Percentiles rank a stretch among this genome's conserved stretches.
Conservation (phyloP, 2,113 vertebrate species). For the Muntiacus muntjak region DNA sequence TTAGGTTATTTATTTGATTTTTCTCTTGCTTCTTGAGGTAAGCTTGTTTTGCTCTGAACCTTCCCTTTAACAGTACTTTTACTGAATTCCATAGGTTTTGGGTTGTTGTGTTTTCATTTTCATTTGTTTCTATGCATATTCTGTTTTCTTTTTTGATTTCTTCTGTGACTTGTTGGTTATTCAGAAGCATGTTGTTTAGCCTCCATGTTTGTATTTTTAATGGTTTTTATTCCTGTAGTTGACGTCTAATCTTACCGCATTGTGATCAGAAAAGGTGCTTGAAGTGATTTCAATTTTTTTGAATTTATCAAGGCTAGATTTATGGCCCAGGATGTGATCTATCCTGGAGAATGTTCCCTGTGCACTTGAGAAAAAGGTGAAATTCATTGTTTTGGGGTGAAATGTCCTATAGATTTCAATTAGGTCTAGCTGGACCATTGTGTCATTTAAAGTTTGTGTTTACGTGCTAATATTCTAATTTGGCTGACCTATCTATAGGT, state of each 20-base stretch:
- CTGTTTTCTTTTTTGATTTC: not conserved
- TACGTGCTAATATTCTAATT: not conserved
- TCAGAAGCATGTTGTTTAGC: not conserved
- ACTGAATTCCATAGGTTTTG: not conserved
- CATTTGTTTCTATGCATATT: not conserved
- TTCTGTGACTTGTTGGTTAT: not conserved
- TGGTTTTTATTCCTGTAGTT: not conserved
- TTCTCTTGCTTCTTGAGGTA: not conserved
- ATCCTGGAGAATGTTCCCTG: not conserved
- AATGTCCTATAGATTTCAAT: not conserved
- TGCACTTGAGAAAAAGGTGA: not conserved
- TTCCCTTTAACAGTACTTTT: not conserved
- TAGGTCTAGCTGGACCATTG: not conserved
- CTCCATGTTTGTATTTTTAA: not conserved
- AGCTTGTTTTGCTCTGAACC: not conserved
- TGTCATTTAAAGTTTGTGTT: not conserved
- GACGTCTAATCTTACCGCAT: not conserved
- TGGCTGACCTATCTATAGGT: not conserved
- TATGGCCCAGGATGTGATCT: not conserved
- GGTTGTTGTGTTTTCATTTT: not conserved
- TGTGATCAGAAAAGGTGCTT: not conserved
- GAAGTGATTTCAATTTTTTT: not conserved
- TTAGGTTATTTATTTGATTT: not conserved
- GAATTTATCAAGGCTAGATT: not conserved
- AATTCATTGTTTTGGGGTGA: not conserved